Evolutionary conservation across 92 coral and sea anemone genomes (phyloP), one percentile per base, ranked within the genome.

Genomic region (Isaurus tuberculatus): DNA sequence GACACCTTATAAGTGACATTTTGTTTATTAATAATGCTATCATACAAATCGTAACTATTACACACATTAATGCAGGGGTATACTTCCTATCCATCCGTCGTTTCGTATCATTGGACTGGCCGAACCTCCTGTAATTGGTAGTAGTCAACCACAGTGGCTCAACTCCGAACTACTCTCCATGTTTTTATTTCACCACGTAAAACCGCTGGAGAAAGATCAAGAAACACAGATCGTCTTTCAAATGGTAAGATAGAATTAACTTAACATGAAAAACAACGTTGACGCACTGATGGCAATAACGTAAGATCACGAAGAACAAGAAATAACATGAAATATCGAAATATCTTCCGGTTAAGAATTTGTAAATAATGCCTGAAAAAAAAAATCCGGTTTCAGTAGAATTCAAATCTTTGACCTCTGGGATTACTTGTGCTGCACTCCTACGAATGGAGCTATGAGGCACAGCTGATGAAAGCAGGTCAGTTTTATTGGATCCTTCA

Each of bases 51-150:
- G 5, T 1, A 14, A 14, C 17, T 27, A 40, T 34, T 57, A n/a
- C n/a, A n/a, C n/a, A n/a, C n/a, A n/a, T n/a, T n/a, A 4, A 32
- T 28, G 9, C 31, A 96, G 98, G 86, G 97, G 95, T 32, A 89
- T 90, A 79, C 75, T 88, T 61, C 81, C 92, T 79, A 96, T 96
- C 60, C 98, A 95, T 48, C 98, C 97, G 19, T 89, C 99, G 26
- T 96, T 96, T 80, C 98, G 98, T 81, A 79, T 95, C 86, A 84
- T 91, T 74, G 98, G 95, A 74, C 80, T 95, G 48, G 98, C 96
- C 25, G 98, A 95, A 86, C 98, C 98, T 28, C 98, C 98, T 15
- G 77, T 86, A 17, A 57, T 92, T 27, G 91, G 95, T 74, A 91
- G 95, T 69, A 87, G 89, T 83, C 99, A 96, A 73, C 88, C 87